These are phyloP conservation scores for Caenorhabditis sulstoni DNA, from an alignment of 2,888 invertebrate genomes.

Conservation along the genomic window DNA sequence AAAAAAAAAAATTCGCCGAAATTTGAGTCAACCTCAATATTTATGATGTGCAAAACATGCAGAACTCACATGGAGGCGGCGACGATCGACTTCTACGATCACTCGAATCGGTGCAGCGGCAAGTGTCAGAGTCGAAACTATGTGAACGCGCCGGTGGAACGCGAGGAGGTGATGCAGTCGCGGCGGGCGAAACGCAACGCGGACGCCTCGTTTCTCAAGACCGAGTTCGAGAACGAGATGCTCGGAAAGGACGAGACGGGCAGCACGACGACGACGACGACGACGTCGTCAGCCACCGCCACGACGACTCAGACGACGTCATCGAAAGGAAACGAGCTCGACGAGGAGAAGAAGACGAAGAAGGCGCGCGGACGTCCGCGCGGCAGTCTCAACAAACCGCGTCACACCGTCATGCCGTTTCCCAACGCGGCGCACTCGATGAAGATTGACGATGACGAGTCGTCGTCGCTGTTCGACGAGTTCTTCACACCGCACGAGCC, in stretches of 20 bases:
- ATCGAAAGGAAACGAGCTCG: too few relatives aligned
- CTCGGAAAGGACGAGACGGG: conserved; percentile 28
- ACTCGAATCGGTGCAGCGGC: conserved; percentile 81
- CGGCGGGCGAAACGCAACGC: conserved; percentile 31
- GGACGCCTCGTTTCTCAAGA: conserved; percentile 22
- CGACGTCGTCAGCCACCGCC: too few relatives aligned
- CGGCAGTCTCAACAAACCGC: conserved; percentile 47
- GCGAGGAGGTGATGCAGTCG: conserved; percentile 29
- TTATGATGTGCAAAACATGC: too few relatives aligned
- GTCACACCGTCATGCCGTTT: neutral
- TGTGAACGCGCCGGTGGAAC: conserved; percentile 44
- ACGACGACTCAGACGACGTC: too few relatives aligned
- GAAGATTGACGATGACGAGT: conserved; percentile 23
- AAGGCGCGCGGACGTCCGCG: conserved; percentile 47
- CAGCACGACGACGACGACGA: neutral
- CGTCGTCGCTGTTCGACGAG: conserved; percentile 20
- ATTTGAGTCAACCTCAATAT: too few relatives aligned
- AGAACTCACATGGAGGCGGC: conserved; percentile 81
- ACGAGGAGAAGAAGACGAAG: conserved; percentile 15
- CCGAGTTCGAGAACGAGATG: conserved; percentile 40
- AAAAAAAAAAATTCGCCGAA: too few relatives aligned
- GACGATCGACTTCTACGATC: conserved; percentile 81
- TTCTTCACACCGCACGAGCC: conserved; percentile 21
- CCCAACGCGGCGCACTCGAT: neutral
- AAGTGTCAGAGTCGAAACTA: conserved; percentile 80